A percentile compares a stretch with the other conserved stretches of the same genome.
Evolutionary conservation across 2,888 invertebrate species (phyloP).

Genomic region (Papilio gigon): DNA sequence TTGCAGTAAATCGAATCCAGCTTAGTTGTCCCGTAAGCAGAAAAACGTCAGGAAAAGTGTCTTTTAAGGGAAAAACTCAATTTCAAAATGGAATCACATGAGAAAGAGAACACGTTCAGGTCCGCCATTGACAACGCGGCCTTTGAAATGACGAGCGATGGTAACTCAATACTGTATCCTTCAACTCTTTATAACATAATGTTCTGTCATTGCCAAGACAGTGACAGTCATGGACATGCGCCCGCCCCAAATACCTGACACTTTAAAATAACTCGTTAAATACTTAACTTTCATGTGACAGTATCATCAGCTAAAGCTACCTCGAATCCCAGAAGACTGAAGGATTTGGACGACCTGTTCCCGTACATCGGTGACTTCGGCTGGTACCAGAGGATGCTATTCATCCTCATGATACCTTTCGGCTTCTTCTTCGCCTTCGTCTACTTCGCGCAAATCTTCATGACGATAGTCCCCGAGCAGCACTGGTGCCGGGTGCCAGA

Average conservation of each 20-base stretch:
- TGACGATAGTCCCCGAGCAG: constrained; percentile 70
- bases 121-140: constrained; percentile 49
- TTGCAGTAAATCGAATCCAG: constrained; percentile 53
- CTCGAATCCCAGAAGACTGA: constrained; percentile 49
- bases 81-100: constrained; percentile 80
- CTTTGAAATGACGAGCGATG: constrained; percentile 53
- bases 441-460: constrained; percentile 77
- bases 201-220: no score
- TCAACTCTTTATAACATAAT: neutral
- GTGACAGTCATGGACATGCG: no score
- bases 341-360: constrained; percentile 72
- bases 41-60: constrained; percentile 75
- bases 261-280: no score
- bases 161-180: constrained; percentile 41
- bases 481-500: constrained; percentile 71
- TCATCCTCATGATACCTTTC: constrained; percentile 75
- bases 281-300: no score
- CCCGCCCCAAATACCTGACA: no score
- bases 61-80: constrained; percentile 64
- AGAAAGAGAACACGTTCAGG: constrained; percentile 54
- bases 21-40: constrained; percentile 57
- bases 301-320: constrained; percentile 19
- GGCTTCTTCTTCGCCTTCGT: constrained; percentile 77
- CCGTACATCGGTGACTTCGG: constrained; percentile 73
- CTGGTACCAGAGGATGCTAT: constrained; percentile 74